Base-by-base conservation (phyloP, 2,888 invertebrate genomes). In the Sisyra nigra region DNA sequence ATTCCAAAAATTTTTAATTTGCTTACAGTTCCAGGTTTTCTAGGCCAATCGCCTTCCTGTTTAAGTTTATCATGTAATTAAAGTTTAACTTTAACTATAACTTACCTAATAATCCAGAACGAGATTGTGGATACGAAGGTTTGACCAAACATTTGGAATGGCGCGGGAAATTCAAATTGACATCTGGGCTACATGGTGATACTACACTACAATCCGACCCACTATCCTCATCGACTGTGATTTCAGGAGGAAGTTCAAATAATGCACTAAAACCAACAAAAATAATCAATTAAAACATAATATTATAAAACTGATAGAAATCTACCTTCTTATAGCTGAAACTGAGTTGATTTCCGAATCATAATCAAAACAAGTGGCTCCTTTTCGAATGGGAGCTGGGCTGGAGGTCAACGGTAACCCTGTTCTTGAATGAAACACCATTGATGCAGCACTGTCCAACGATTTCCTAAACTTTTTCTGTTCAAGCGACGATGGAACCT, bases 371-470 rank as follows among this genome's bases (percentile, higher is more conserved):
- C 82, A 76, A 43, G 76, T 75, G 49, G 77, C 80, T 2, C 84
- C 82, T 41, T 80, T 69, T 36, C 86, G 65, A 47, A 85, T 62
- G 0, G 89, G 89, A 2, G 88, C 89, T 0, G 89, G 89, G 58
- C 86, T 87, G 31, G 87, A 87, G 1, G 86, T 85, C 36, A 87
- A 63, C 0, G 88, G 88, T 41, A 88, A 65, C 0, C 87, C 87
- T 10, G 85, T 86, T 52, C 77, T 70, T 19, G 78, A 71, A 58
- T 86, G 84, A 59, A 88, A 88, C 51, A 87, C 80, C 78, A 86
- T 81, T 1, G 78, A 80, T 1, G 86, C 79, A 0, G 86, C 84
- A 39, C 77, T 81, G 52, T 80, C 82, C 53, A 87, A 66, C 24
- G 80, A 74, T 57, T 78, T 75, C 7, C 82, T 66, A 55, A 86